Percentiles rank a stretch among this genome's conserved stretches.
Evolutionary conservation across 2,797 vertebrate species (phyloP).

Genomic region (Threskiornis aethiopicus): DNA sequence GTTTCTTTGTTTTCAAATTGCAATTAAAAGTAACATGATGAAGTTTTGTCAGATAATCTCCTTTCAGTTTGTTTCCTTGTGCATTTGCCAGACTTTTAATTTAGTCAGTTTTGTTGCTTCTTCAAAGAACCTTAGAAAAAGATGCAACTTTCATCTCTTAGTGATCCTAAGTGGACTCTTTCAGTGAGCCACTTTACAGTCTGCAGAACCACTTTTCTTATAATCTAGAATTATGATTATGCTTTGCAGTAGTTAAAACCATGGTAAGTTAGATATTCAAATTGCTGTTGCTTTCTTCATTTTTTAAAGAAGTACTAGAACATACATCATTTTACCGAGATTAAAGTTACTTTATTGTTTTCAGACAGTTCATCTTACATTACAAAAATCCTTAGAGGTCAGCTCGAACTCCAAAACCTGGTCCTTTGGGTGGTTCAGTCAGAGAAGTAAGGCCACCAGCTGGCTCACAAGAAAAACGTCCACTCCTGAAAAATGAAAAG

Average conservation of each 20-base stretch:
- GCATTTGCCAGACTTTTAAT: neutral
- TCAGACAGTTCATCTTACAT: neutral
- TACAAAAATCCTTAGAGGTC: conserved; percentile 82
- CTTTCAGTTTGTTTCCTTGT: neutral
- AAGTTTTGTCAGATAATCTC: neutral
- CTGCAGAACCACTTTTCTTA: neutral
- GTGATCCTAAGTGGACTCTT: rapidly evolving
- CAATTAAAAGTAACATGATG: neutral
- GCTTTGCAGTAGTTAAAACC: neutral
- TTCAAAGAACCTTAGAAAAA: neutral
- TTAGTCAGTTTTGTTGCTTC: neutral
- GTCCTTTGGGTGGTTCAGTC: conserved; percentile 89
- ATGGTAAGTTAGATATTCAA: neutral
- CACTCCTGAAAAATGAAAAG: conserved; percentile 77
- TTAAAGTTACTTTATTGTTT: conserved; percentile 54
- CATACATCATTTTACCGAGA: neutral
- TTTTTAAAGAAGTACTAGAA: neutral
- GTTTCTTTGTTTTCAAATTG: neutral
- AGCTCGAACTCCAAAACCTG: conserved; percentile 90
- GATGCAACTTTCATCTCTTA: rapidly evolving
- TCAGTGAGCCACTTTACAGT: neutral
- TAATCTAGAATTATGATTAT: neutral
- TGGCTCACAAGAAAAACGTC: conserved; percentile 97
- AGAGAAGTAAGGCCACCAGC: conserved; percentile 92
- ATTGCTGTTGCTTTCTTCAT: neutral